A percentile compares a stretch with the other conserved stretches of the same genome.
phyloP scores from a whole-genome alignment of 2,113 vertebrate genomes.

The Hydrochoerus hydrochaeris region DNA sequence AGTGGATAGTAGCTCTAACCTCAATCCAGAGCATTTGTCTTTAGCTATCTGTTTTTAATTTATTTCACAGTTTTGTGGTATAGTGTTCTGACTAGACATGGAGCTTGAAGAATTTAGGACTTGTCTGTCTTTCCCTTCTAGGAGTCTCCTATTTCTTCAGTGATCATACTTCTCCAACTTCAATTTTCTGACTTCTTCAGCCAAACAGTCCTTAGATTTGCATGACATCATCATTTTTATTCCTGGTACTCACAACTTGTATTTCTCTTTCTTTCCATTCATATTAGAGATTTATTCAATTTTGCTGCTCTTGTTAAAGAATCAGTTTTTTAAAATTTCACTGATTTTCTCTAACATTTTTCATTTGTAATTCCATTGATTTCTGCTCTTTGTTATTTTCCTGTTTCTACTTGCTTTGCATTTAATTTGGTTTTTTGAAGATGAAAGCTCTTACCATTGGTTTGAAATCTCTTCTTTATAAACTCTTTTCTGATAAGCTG shows the following conservation, averaged over 20 bases:
- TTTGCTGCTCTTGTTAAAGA: not conserved
- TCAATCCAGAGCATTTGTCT: not conserved
- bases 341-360: not conserved
- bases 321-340: not conserved
- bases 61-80: not conserved
- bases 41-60: not conserved
- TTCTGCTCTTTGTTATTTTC: not conserved
- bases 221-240: not conserved
- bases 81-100: not conserved
- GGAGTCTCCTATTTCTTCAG: not conserved
- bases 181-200: not conserved
- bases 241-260: not conserved
- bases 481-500: not conserved
- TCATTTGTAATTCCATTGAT: not conserved
- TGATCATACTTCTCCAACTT: not conserved
- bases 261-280: not conserved
- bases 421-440: constrained; percentile 5
- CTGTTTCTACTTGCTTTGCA: not conserved
- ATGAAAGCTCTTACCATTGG: not conserved
- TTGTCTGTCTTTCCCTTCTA: constrained; percentile 4
- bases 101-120: not conserved
- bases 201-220: not conserved
- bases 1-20: not conserved
- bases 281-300: not conserved
- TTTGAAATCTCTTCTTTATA: not conserved